Evolutionary conservation across 2,113 vertebrate species (phyloP).

Genomic region (Nycticryphes semicollaris): DNA sequence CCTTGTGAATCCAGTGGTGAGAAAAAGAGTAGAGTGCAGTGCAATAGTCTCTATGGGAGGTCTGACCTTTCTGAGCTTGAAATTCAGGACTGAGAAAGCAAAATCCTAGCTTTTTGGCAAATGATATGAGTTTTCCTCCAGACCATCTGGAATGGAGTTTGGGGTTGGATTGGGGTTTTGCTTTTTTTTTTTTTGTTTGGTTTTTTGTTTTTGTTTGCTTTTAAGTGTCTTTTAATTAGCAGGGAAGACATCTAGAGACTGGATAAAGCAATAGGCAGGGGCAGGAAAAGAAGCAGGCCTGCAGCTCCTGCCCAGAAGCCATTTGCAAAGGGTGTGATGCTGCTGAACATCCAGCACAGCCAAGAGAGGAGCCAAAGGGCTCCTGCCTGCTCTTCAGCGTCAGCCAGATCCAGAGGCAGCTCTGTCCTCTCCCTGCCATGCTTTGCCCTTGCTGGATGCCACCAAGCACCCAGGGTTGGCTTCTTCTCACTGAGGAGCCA

Average conservation of each 20-base stretch:
- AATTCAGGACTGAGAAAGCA: neutral
- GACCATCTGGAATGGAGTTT: neutral
- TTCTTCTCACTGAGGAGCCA: neutral
- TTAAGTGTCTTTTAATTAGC: neutral
- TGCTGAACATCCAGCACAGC: neutral
- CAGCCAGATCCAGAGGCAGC: neutral
- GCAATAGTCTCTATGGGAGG: neutral
- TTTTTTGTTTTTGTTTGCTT: neutral
- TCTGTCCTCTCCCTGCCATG: fast-evolving
- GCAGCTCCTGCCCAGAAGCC: neutral
- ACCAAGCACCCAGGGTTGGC: neutral
- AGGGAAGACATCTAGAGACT: neutral
- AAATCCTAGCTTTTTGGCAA: neutral
- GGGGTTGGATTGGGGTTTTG: neutral
- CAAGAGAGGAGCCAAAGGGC: neutral
- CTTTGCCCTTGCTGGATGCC: neutral
- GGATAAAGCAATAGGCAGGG: neutral
- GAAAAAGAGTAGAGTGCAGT: neutral
- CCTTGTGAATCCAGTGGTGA: neutral
- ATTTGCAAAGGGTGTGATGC: neutral
- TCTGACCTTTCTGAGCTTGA: neutral
- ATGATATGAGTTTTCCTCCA: neutral
- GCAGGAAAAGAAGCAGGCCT: neutral
- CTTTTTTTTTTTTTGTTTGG: neutral
- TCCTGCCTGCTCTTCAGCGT: neutral